Base-by-base conservation (phyloP, 2,797 vertebrate species). In the Sebastes trivittatus region DNA sequence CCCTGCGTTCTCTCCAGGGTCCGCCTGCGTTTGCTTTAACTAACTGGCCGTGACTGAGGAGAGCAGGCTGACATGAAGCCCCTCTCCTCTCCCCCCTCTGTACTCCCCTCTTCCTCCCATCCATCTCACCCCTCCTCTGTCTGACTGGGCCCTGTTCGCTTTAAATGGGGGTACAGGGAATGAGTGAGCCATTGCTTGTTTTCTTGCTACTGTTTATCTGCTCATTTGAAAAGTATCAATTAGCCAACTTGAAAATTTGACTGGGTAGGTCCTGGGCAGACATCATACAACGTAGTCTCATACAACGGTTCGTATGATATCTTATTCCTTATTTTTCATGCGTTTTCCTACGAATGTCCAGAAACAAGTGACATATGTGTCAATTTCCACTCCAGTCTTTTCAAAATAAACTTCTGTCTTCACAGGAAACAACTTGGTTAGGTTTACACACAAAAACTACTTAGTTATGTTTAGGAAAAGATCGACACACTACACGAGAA, bases 1-100 rank as follows among this genome's bases (percentile, higher is more conserved):
- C 88, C 81, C 90, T 1, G 69, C 68, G 13, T 58, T 90, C 83
- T 89, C 95, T 93, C 93, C 75, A 59, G 95, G 93, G 95, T 87
- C 78, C 59, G 69, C 58, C 81, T 74, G 86, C 91, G 79, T 94
- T 95, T 94, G 93, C 95, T 95, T 95, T 94, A 94, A 93, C 95
- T 95, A 96, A 96, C 95, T 92, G 94, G 85, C 94, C 91, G 82
- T 95, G 95, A 95, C 95, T 93, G 92, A 91, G 93, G 86, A 91
- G 93, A 86, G 81, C 59, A 27, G 86, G 74, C 85, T 94, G 94
- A 94, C 95, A 94, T 92, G 91, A 91, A 84, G 83, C 84, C 83
- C 75, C 85, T 69, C 82, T 75, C 60, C 69, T 64, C 70, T 29
- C 49, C 46, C 71, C 61, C 25, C 27, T 65, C 72, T 75, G 18